Conservation (phyloP, 2,797 vertebrate species). For the Trematomus bernacchii region DNA sequence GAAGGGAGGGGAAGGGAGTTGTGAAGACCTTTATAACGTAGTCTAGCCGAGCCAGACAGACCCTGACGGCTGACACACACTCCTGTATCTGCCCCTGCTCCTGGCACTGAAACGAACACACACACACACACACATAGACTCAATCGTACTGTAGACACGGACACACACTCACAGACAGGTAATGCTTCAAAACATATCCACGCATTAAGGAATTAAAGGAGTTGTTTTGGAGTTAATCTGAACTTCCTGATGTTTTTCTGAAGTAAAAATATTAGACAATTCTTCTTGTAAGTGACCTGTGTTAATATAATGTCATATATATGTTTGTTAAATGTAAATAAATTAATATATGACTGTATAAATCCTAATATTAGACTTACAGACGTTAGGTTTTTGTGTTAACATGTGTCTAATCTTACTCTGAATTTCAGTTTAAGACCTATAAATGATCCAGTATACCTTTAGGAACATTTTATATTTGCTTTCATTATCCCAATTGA, state of each 20-base stretch:
- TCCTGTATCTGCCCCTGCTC: constrained; percentile 65
- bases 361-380: not conserved
- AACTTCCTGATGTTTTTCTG: not conserved
- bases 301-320: not conserved
- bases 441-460: not conserved
- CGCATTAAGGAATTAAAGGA: not conserved
- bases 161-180: constrained; percentile 37
- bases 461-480: not conserved
- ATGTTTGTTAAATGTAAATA: too few relatives aligned
- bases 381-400: not conserved
- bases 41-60: constrained; percentile 69
- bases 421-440: not conserved
- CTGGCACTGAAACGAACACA: constrained; percentile 61
- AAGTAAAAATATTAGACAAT: not conserved
- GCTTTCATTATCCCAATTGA: not conserved
- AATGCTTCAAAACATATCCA: constrained; percentile 3
- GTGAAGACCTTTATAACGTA: constrained; percentile 66
- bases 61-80: constrained; percentile 73
- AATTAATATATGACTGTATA: not conserved
- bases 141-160: not conserved
- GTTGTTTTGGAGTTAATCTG: not conserved
- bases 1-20: not conserved
- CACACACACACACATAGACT: constrained; percentile 26
- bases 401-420: not conserved
- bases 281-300: not conserved